phyloP scores from a whole-genome alignment of 2,888 invertebrate species.

The Metopia argyrocephala region DNA sequence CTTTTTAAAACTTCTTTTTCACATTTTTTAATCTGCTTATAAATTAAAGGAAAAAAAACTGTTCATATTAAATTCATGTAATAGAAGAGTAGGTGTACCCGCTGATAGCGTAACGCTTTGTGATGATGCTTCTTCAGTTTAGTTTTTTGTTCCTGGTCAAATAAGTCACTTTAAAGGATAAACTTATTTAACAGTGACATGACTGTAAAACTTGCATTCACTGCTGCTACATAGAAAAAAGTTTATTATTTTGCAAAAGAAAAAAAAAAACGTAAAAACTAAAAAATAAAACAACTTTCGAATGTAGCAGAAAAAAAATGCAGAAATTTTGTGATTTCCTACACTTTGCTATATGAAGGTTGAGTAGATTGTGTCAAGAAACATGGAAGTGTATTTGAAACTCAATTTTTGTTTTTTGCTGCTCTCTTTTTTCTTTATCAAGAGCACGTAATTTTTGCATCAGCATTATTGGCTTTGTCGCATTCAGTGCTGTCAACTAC shows the following conservation, averaged over 20 bases:
- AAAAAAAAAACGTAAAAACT: too few relatives aligned
- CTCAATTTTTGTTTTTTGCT: slow-evolving; percentile 7
- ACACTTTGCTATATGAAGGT: neutral
- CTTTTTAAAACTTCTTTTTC: too few relatives aligned
- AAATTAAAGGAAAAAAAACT: too few relatives aligned
- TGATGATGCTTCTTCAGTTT: neutral
- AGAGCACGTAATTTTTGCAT: slow-evolving; percentile 18
- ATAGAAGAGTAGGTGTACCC: too few relatives aligned
- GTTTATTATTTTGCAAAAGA: too few relatives aligned
- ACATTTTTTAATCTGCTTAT: too few relatives aligned
- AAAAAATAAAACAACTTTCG: neutral
- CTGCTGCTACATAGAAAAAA: neutral
- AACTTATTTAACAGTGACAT: slow-evolving; percentile 32
- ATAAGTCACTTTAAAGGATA: neutral
- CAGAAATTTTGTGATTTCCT: slow-evolving; percentile 10
- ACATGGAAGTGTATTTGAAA: slow-evolving; percentile 10
- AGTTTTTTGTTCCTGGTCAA: neutral
- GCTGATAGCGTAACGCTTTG: too few relatives aligned
- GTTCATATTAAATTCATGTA: too few relatives aligned
- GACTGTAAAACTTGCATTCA: slow-evolving; percentile 8
- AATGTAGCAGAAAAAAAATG: neutral
- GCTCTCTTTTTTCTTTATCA: neutral
- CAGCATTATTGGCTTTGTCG: neutral
- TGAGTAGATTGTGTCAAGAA: neutral
- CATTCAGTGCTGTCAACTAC: slow-evolving; percentile 3